phyloP scores from a whole-genome alignment of 2,113 vertebrate genomes.

The Perognathus longimembris region DNA sequence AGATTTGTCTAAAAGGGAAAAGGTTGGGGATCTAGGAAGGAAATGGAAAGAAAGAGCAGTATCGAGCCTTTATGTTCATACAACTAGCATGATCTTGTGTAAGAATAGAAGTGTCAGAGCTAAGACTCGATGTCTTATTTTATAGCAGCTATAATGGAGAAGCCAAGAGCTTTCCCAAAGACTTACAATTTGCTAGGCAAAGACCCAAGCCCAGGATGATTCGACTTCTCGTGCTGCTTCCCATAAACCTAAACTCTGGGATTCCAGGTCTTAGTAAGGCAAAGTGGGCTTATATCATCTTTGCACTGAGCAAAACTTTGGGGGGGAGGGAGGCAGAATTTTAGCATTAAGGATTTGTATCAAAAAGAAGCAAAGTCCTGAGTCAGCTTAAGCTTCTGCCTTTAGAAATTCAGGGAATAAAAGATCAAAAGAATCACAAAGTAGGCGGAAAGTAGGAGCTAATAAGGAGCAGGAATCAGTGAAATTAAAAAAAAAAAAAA shows the following conservation, averaged over 20 bases:
- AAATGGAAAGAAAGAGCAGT: too few relatives aligned
- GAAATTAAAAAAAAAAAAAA: not conserved
- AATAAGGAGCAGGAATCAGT: not conserved
- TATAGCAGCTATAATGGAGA: not conserved
- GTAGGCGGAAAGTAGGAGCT: not conserved
- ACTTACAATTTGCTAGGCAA: not conserved
- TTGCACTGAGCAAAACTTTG: rapidly evolving
- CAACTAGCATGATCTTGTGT: too few relatives aligned
- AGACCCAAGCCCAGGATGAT: not conserved
- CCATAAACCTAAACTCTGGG: not conserved
- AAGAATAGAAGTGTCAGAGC: not conserved
- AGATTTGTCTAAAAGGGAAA: not conserved
- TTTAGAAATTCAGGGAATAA: not conserved
- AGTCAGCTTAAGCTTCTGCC: not conserved
- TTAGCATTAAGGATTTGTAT: not conserved
- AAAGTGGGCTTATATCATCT: too few relatives aligned
- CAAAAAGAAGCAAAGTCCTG: not conserved
- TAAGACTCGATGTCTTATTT: not conserved
- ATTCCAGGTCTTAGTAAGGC: not conserved
- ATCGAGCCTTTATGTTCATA: not conserved
- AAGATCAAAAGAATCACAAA: not conserved
- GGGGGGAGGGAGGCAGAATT: not conserved
- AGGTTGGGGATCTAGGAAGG: too few relatives aligned
- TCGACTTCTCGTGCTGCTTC: not conserved
- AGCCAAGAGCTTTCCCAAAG: not conserved